Conservation (phyloP, 2,113 vertebrate species). For the Sorex araneus region DNA sequence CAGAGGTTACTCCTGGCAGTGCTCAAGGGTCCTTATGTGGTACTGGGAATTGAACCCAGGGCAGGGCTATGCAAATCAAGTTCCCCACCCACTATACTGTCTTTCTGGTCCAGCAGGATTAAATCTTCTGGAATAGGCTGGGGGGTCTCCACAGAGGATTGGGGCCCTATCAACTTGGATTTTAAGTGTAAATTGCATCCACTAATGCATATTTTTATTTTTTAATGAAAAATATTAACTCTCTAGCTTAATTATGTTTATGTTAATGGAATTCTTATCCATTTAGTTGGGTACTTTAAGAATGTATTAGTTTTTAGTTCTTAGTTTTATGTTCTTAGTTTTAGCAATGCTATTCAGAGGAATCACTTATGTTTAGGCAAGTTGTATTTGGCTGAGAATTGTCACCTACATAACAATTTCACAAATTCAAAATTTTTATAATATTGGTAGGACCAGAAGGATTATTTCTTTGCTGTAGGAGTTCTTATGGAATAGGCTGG, state of each 20-base stretch:
- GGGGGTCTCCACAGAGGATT: background rate
- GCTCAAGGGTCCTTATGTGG: too few relatives aligned
- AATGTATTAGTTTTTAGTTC: background rate
- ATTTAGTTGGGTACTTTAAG: background rate
- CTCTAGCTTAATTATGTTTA: constrained; percentile 14
- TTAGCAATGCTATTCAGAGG: background rate
- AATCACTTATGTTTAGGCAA: constrained; percentile 5
- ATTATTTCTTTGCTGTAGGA: background rate
- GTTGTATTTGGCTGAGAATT: background rate
- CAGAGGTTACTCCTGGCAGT: too few relatives aligned
- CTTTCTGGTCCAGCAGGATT: too few relatives aligned
- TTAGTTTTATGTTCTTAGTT: background rate
- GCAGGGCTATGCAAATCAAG: too few relatives aligned
- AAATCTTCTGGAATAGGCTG: background rate
- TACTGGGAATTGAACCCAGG: too few relatives aligned
- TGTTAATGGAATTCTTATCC: background rate
- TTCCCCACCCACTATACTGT: too few relatives aligned
- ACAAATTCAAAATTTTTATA: background rate
- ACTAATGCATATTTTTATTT: background rate
- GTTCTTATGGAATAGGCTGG: background rate
- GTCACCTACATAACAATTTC: background rate
- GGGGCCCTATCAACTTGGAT: background rate
- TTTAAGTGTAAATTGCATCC: background rate
- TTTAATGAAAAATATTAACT: constrained; percentile 29
- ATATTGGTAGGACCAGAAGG: background rate